Percentiles rank a stretch among this genome's conserved stretches.
These are phyloP conservation scores for Lutjanus campechanus DNA, from an alignment of 2,797 vertebrate species.

Conservation along the genomic window DNA sequence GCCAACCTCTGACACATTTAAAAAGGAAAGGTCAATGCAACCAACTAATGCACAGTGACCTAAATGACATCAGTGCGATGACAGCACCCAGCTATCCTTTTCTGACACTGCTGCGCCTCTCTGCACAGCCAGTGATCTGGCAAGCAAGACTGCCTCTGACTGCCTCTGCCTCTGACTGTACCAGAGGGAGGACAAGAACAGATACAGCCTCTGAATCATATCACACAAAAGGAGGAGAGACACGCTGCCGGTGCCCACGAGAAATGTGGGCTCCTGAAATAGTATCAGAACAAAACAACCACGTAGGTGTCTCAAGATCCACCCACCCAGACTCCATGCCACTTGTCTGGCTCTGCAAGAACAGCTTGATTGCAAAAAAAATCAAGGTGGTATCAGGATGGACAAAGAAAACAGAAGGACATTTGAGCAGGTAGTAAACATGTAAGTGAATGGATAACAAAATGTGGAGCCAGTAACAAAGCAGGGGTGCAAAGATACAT, in stretches of 20 bases:
- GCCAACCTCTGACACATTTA: constrained; percentile 62
- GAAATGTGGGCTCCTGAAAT: constrained; percentile 85
- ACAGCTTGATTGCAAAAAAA: constrained; percentile 49
- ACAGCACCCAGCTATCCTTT: constrained; percentile 71
- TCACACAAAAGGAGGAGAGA: constrained; percentile 80
- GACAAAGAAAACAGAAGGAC: constrained; percentile 29
- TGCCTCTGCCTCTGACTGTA: constrained; percentile 77
- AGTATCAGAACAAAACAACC: constrained; percentile 80
- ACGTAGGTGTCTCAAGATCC: constrained; percentile 77
- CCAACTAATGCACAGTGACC: constrained; percentile 74
- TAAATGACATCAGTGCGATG: constrained; percentile 79
- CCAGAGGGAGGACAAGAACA: constrained; percentile 78
- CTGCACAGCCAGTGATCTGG: constrained; percentile 77
- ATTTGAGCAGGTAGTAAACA: constrained; percentile 34
- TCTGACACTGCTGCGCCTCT: constrained; percentile 68
- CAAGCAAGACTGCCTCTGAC: constrained; percentile 67
- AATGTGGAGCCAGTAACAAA: neutral
- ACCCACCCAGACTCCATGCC: constrained; percentile 70
- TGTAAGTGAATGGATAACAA: neutral
- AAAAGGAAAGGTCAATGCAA: constrained; percentile 79
- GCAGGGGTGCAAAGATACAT: too few species aligned
- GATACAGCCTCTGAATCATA: constrained; percentile 83
- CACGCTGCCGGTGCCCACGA: constrained; percentile 79
- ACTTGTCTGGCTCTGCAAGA: constrained; percentile 67
- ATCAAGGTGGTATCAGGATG: constrained; percentile 23